Percentiles rank a stretch among this genome's conserved stretches.
Conservation (phyloP, 1,140 invertebrate genomes). For the Leucophenga varia region DNA sequence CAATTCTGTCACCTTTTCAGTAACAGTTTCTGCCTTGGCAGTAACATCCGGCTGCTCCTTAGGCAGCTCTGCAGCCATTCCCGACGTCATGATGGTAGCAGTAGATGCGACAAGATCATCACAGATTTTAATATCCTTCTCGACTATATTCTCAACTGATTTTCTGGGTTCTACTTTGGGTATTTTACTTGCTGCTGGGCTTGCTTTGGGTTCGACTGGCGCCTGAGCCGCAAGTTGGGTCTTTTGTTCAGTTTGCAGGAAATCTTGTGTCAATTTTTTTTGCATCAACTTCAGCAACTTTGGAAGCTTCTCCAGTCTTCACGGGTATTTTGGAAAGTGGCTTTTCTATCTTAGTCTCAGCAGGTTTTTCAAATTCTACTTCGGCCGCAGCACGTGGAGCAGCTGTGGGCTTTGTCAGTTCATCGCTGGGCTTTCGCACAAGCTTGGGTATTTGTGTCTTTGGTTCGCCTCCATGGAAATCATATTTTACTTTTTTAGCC, state of each 20-base stretch:
- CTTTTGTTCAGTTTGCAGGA: slow-evolving; percentile 2
- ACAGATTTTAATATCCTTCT: too few relatives aligned
- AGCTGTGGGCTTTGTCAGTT: slow-evolving; percentile 38
- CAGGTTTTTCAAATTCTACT: slow-evolving; percentile 29
- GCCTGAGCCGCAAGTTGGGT: not conserved
- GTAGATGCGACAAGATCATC: too few relatives aligned
- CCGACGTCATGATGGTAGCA: too few relatives aligned
- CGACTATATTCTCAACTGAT: too few relatives aligned
- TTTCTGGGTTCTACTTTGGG: slow-evolving; percentile 43
- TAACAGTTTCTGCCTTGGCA: slow-evolving; percentile 31
- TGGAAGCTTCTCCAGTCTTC: slow-evolving; percentile 18
- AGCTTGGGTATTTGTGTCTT: slow-evolving; percentile 45
- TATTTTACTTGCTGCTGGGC: slow-evolving; percentile 36
- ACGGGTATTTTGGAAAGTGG: slow-evolving; percentile 39
- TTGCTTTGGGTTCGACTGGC: slow-evolving; percentile 27
- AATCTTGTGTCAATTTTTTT: slow-evolving; percentile 9
- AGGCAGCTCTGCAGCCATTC: too few relatives aligned
- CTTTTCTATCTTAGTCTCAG: slow-evolving; percentile 28
- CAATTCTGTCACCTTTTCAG: slow-evolving; percentile 33
- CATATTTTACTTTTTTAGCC: slow-evolving; percentile 46
- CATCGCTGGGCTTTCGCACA: slow-evolving; percentile 29
- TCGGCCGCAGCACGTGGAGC: slow-evolving; percentile 41
- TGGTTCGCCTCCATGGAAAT: slow-evolving; percentile 44
- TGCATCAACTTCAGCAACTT: slow-evolving; percentile 25
- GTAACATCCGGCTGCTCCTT: slow-evolving; percentile 22